Evolutionary conservation across 2,113 vertebrate species (phyloP), one percentile per base, ranked within the genome.

Genomic region (Calidris pugnax): DNA sequence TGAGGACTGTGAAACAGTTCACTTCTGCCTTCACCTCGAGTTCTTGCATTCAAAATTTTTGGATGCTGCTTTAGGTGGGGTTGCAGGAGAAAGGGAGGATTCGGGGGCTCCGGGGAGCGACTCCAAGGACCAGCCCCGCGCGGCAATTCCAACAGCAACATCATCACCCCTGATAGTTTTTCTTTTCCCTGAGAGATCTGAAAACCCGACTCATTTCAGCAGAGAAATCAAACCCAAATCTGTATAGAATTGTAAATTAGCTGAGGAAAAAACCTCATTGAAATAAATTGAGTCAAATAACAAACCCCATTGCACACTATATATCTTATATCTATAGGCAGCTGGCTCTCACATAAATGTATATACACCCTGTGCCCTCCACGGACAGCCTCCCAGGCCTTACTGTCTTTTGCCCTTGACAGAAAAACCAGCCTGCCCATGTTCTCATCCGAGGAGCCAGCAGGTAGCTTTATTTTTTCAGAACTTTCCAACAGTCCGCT

Each of bases 301-400:
- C n/a, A n/a, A n/a, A n/a, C n/a, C n/a, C 16, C 7, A 1, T 5
- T 28, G 23, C 4, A 9, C 16, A 3, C 19, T 16, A 1, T 2
- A 7, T 5, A 41, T 4, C 35, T 55, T 20, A 4, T 6, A 39
- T 10, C 21, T 60, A 4, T 0, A 8, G 60, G 45, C 57, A 18
- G 9, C 22, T 22, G 12, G 1, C 16, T 11, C 39, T 6, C 0
- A 1, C 27, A 32, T 19, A 43, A n/a, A 67, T 0, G 5, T 4
- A 20, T 4, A 3, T 4, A 3, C 1, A 6, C 9, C 32, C 48
- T 10, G 10, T 10, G 56, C 63, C 26, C 27, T 9, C 37, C 47
- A 0, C 0, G 18, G 39, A 11, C 28, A 64, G 4, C 47, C 24
- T 22, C 51, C 85, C 22, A 22, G 50, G 32, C 30, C 39, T n/a